phyloP scores from a whole-genome alignment of 2,797 vertebrate genomes.

The Periophthalmus magnuspinnatus region DNA sequence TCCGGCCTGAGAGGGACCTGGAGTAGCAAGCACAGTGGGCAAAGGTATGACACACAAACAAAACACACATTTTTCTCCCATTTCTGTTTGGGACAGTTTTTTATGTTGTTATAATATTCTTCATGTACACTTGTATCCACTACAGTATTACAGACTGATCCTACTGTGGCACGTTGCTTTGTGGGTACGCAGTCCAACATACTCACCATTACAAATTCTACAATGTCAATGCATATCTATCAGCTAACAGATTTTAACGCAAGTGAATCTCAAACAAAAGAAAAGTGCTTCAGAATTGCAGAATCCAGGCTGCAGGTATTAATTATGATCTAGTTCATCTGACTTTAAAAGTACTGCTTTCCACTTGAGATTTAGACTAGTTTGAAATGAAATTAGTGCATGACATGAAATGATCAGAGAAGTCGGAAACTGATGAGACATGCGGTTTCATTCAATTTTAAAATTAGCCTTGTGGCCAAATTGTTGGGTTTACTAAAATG shows the following conservation, averaged over 20 bases:
- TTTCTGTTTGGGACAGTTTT: neutral
- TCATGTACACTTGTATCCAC: neutral
- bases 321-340: slow-evolving; percentile 18
- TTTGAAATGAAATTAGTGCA: slow-evolving; percentile 19
- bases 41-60: slow-evolving; percentile 28
- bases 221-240: neutral
- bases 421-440: slow-evolving; percentile 13
- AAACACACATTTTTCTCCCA: neutral
- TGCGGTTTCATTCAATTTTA: neutral
- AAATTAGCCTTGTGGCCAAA: too few relatives aligned
- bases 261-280: too few relatives aligned
- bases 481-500: too few relatives aligned
- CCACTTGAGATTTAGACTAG: slow-evolving; percentile 18
- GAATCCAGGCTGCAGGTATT: slow-evolving; percentile 8
- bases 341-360: slow-evolving; percentile 6
- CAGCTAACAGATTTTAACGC: neutral
- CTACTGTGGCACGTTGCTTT: neutral
- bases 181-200: neutral
- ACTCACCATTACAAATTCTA: neutral
- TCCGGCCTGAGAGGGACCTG: slow-evolving; percentile 96
- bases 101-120: neutral
- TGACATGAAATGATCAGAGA: slow-evolving; percentile 23
- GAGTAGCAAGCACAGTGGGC: slow-evolving; percentile 34
- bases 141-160: neutral
- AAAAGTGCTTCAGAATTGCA: neutral